These are phyloP conservation scores for Mormyrops boulengeri DNA, from an alignment of 2,797 vertebrate genomes.

Conservation along the genomic window DNA sequence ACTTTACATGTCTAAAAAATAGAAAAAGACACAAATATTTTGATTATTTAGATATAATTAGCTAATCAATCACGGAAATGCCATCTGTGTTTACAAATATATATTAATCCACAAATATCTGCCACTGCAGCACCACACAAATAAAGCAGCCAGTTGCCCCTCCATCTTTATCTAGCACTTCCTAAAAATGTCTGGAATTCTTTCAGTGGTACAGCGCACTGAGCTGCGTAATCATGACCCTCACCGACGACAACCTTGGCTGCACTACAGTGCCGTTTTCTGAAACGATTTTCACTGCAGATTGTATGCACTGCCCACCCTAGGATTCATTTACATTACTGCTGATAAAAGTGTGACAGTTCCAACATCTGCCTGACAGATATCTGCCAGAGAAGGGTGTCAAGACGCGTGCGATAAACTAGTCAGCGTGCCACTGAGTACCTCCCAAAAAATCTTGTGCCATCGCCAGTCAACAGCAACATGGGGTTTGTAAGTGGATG, in stretches of 20 bases:
- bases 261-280: not conserved
- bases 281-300: not conserved
- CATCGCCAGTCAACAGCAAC: not conserved
- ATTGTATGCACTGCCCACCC: not conserved
- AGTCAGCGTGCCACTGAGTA: not conserved
- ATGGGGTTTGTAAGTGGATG: not conserved
- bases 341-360: not conserved
- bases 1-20: not conserved
- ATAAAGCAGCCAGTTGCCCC: not conserved
- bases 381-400: not conserved
- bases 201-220: not conserved
- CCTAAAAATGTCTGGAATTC: conserved; percentile 10
- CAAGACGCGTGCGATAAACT: not conserved
- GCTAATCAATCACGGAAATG: not conserved
- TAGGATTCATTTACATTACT: not conserved
- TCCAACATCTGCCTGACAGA: not conserved
- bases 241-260: not conserved
- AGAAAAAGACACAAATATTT: not conserved
- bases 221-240: not conserved
- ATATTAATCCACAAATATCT: conserved; percentile 2
- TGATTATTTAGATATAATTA: not conserved
- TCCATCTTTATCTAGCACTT: not conserved
- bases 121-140: not conserved
- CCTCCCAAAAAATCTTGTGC: not conserved
- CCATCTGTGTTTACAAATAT: not conserved